Conservation (phyloP, 2,888 invertebrate species). For the Chrysomela aeneicollis region DNA sequence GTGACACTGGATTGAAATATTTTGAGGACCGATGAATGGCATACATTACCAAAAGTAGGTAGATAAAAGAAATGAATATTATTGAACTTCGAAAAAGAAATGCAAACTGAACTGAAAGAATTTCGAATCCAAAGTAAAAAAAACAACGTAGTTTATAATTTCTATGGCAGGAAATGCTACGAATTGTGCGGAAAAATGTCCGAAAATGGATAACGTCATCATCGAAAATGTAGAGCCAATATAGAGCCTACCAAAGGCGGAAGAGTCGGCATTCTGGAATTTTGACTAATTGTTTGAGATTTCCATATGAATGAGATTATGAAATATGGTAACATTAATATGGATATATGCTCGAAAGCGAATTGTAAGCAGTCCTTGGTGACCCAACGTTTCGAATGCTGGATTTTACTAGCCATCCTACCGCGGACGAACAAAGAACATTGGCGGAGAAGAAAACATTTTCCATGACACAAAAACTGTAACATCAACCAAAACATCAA, state of each 20-base stretch:
- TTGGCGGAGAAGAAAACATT: constrained; percentile 9
- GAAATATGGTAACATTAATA: constrained; percentile 82
- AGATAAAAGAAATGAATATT: too few relatives aligned
- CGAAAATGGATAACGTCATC: background rate
- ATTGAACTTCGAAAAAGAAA: too few relatives aligned
- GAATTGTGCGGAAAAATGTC: background rate
- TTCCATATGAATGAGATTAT: constrained; percentile 86
- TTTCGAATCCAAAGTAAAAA: too few relatives aligned
- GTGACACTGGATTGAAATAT: too few relatives aligned
- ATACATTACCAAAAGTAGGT: too few relatives aligned
- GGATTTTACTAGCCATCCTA: constrained; percentile 15
- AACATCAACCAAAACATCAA: too few relatives aligned
- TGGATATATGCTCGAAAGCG: constrained; percentile 70
- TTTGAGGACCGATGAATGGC: too few relatives aligned
- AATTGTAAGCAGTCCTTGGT: constrained; percentile 59
- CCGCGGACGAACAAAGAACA: constrained; percentile 18
- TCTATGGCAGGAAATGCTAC: too few relatives aligned
- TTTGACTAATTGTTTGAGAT: constrained; percentile 71
- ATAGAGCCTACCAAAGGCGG: constrained; percentile 30
- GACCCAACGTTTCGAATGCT: constrained; percentile 47
- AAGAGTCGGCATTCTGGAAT: constrained; percentile 52
- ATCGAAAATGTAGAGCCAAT: constrained; percentile 40
- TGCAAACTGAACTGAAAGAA: too few relatives aligned
- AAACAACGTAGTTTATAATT: too few relatives aligned
- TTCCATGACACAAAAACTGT: too few relatives aligned